Evolutionary conservation across 2,888 invertebrate genomes (phyloP).

Genomic region (Spatulosminthurus flaviceps): DNA sequence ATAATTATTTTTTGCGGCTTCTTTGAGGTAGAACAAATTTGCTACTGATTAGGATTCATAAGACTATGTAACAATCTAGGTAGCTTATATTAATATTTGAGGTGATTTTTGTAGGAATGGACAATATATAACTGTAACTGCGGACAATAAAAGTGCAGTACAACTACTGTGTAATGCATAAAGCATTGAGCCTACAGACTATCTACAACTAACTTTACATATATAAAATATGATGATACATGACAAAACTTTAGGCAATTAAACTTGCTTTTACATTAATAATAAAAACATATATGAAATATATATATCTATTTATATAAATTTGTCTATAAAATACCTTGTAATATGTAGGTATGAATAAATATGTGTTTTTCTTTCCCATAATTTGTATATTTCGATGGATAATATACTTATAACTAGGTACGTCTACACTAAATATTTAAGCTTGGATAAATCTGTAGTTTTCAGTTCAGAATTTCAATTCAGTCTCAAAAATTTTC

Average conservation of each 20-base stretch:
- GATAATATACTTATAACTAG: slow-evolving; percentile 1
- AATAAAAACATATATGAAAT: no score
- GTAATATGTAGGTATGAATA: not conserved
- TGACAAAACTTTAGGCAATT: no score
- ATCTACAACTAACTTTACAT: no score
- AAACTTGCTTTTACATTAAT: no score
- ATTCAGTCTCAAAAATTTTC: slow-evolving; percentile 46
- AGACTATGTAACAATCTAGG: not conserved
- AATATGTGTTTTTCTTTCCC: not conserved
- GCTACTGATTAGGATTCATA: slow-evolving; percentile 1
- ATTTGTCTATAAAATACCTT: not conserved
- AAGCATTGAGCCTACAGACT: not conserved
- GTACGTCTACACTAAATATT: slow-evolving; percentile 9
- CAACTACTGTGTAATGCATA: not conserved
- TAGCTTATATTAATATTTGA: not conserved
- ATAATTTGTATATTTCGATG: not conserved
- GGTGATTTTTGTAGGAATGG: slow-evolving; percentile 22
- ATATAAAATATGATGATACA: no score
- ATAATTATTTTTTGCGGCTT: not conserved
- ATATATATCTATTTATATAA: not conserved
- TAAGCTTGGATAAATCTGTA: not conserved
- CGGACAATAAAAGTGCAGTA: slow-evolving; percentile 7
- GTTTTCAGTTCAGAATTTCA: slow-evolving; percentile 28
- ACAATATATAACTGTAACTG: slow-evolving; percentile 21
- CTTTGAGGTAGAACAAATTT: slow-evolving; percentile 28